Base-by-base conservation (phyloP, 37 sponge, comb jelly and placozoan species). In the Spongilla lacustris region DNA sequence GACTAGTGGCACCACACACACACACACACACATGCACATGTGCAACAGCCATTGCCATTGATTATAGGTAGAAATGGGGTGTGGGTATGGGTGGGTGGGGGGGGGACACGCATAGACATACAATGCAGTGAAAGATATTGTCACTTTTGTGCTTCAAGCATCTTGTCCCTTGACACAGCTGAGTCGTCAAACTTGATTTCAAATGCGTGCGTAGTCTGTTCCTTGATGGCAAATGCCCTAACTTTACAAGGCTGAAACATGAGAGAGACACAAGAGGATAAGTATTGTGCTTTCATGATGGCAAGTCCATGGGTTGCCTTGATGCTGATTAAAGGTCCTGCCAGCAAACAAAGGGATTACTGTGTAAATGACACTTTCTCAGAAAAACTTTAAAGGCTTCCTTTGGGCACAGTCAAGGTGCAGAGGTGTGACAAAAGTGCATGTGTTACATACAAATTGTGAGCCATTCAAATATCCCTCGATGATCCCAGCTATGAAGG, bases 401-500 rank as follows among this genome's bases (percentile, higher is more conserved):
- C 46, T 46, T 46, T 10, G 41, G 41, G 41, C 6, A 41, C 41
- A 41, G 41, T 6, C 3, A 41, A 41, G 41, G 3, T 30, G 27
- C 8, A 70, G 29, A n/a, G n/a, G n/a, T n/a, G n/a, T n/a, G n/a
- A n/a, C n/a, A n/a, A n/a, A n/a, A n/a, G n/a, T n/a, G n/a, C n/a
- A n/a, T 35, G 84, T 26, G 58, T 27, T 22, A 89, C 93, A 84
- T 73, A 93, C 93, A 89, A 98, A 98, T 36, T 93, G 86, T 74
- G 90, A 85, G 46, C 89, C 95, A 79, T 84, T 91, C 29, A 98
- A 79, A 33, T 91, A 87, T 6, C 91, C 94, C 78, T 98, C 99
- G 19, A 98, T 87, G 25, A 96, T 87, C 0, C 99, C 99, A 81
- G 89, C 97, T 70, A 88, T 84, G 67, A 98, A 98, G 12, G 97